phyloP scores from a whole-genome alignment of 2,888 invertebrate genomes.

The Amphipyra berbera region DNA sequence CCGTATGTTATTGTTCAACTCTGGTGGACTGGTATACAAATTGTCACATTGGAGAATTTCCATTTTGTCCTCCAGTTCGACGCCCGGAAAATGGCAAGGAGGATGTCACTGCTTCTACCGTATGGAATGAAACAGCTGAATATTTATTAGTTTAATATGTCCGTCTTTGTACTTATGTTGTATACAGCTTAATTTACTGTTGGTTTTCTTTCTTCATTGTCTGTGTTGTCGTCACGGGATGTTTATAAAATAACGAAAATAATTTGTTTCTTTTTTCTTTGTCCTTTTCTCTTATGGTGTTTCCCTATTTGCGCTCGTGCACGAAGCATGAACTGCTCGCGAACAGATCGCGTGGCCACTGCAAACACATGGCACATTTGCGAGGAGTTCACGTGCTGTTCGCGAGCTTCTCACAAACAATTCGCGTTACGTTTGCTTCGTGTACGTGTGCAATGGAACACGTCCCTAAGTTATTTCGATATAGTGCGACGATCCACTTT shows the following conservation, averaged over 20 bases:
- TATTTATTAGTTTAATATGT: conserved; percentile 62
- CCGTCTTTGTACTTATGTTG: conserved; percentile 38
- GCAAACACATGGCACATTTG: no score
- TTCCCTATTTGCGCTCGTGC: no score
- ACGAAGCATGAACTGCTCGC: no score
- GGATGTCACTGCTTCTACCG: conserved; percentile 49
- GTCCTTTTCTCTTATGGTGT: conserved; percentile 11
- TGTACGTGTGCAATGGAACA: no score
- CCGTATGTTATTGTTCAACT: conserved; percentile 41
- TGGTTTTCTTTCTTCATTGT: conserved; percentile 21
- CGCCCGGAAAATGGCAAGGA: conserved; percentile 57
- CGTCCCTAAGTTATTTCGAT: conserved; percentile 4
- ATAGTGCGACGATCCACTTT: conserved; percentile 12
- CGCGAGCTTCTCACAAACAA: no score
- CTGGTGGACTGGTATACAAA: conserved; percentile 45
- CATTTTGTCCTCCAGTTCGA: conserved; percentile 61
- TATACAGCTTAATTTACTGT: conserved; percentile 41
- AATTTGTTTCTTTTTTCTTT: conserved; percentile 13
- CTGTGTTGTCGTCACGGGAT: conserved; percentile 12
- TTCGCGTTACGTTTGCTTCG: no score
- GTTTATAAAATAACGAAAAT: conserved; percentile 19
- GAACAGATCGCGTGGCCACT: no score
- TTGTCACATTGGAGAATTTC: conserved; percentile 56
- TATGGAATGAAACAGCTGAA: conserved; percentile 50
- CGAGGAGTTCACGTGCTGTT: no score